These are phyloP conservation scores for Pangasianodon hypophthalmus DNA, from an alignment of 2,113 vertebrate species.

Conservation along the genomic window DNA sequence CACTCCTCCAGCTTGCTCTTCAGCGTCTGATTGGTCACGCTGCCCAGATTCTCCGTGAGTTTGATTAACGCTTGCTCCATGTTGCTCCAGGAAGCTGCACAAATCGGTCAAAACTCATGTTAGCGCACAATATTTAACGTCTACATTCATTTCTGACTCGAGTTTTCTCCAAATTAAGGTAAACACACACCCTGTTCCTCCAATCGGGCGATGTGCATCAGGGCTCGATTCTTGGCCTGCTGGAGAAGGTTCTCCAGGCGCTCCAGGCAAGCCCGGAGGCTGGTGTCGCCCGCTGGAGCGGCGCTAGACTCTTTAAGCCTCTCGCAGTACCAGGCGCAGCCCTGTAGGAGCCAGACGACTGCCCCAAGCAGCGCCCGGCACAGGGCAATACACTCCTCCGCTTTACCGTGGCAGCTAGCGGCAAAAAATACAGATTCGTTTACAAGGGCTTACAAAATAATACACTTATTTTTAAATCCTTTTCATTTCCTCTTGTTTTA, in stretches of 20 bases:
- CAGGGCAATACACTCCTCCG: conserved; percentile 93
- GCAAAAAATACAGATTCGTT: neutral
- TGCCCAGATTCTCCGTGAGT: conserved; percentile 80
- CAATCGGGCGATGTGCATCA: conserved; percentile 92
- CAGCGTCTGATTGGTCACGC: conserved; percentile 76
- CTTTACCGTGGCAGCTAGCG: conserved; percentile 90
- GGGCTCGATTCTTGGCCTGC: conserved; percentile 90
- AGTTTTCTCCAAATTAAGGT: neutral
- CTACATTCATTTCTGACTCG: neutral
- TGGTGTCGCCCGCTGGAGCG: conserved; percentile 71
- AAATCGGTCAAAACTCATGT: neutral
- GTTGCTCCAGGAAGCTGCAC: conserved; percentile 84
- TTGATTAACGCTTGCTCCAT: conserved; percentile 86
- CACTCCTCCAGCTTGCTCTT: conserved; percentile 84
- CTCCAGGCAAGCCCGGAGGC: conserved; percentile 85
- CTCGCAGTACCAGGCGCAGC: conserved; percentile 84
- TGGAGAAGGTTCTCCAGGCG: conserved; percentile 80
- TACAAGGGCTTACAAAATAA: neutral
- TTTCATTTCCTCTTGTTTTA: no score
- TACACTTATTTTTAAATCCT: no score
- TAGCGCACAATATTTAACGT: no score
- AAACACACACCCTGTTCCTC: conserved; percentile 85
- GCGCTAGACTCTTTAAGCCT: conserved; percentile 78
- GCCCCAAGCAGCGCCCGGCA: conserved; percentile 88
- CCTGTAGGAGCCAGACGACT: conserved; percentile 91